A percentile compares a stretch with the other conserved stretches of the same genome.
These are phyloP conservation scores for Onthophagus sagittarius DNA, from an alignment of 2,888 invertebrate genomes.

Conservation along the genomic window DNA sequence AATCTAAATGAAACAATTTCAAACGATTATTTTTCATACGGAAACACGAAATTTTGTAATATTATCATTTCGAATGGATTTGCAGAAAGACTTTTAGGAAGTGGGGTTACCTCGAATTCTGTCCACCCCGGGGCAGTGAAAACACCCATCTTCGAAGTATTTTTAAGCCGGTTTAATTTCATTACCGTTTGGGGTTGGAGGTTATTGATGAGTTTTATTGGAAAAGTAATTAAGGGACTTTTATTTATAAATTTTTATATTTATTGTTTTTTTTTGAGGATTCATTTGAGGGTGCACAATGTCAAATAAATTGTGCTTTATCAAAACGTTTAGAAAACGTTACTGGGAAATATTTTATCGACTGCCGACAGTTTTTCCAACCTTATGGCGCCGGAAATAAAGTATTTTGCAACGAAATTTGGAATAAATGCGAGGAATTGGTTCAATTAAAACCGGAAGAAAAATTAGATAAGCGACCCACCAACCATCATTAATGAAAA, in stretches of 20 bases:
- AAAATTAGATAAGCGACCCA: no score
- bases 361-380: constrained; percentile 53
- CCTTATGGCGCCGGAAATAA: constrained; percentile 62
- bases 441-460: constrained; percentile 64
- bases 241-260: no score
- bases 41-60: constrained; percentile 43
- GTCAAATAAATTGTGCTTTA: constrained; percentile 27
- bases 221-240: no score
- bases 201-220: no score
- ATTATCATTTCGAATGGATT: constrained; percentile 41
- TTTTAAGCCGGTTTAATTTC: neutral
- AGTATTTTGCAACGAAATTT: constrained; percentile 72
- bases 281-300: constrained; percentile 28
- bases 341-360: constrained; percentile 29
- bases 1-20: constrained; percentile 24
- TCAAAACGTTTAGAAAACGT: constrained; percentile 20
- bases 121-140: constrained; percentile 43
- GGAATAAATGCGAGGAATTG: constrained; percentile 78
- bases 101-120: constrained; percentile 42
- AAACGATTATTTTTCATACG: constrained; percentile 31
- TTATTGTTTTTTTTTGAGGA: constrained; percentile 19
- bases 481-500: no score
- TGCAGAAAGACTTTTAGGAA: constrained; percentile 37
- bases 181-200: no score
- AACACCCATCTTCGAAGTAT: constrained; percentile 24